Base-by-base conservation (phyloP, 2,113 vertebrate species). In the Calyptomena viridis region DNA sequence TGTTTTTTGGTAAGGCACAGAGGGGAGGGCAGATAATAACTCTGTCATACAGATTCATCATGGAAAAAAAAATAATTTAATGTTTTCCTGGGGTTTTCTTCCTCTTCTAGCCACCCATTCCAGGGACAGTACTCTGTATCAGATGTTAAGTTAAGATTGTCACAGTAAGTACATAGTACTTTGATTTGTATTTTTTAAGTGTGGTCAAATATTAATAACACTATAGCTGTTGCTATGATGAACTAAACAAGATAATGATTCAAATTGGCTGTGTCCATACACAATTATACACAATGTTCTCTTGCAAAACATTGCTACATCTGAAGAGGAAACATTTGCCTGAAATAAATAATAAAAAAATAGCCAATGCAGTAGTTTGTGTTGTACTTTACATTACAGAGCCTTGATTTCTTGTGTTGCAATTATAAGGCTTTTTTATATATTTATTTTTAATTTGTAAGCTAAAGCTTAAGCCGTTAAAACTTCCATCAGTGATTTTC, bases 71-170 rank as follows among this genome's bases (percentile, higher is more conserved):
- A 87, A 37, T 37, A n/a, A n/a, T 5, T 27, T 42, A 39, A 68
- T 66, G 17, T 73, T 75, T 85, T 90, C 53, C 84, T 0, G 49
- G 5, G 4, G 56, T 60, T 88, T 92, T 68, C 80, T 37, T 92
- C 33, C 7, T 86, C 50, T 93, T 96, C 19, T 73, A 99, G 99
- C 74, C 99, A 99, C 84, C 99, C 99, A 12, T 99, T 99, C 96
- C 99, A 99, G 95, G 99, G 99, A 35, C 99, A 99, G 90, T 99
- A 99, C 97, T 99, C 99, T 3, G 99, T 99, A 22, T 97, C 99
- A 5, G 99, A 99, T 53, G 98, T 99, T 73, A 99, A 99, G 91
- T 97, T 99, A 77, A 98, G 99, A 82, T 98, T 99, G 87, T 99
- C 99, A 67, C 99, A 99, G 99, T 99, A 97, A 99, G 99, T 99